These are phyloP conservation scores for Thripadectes ignobilis DNA, from an alignment of 2,797 vertebrate species.

Conservation along the genomic window DNA sequence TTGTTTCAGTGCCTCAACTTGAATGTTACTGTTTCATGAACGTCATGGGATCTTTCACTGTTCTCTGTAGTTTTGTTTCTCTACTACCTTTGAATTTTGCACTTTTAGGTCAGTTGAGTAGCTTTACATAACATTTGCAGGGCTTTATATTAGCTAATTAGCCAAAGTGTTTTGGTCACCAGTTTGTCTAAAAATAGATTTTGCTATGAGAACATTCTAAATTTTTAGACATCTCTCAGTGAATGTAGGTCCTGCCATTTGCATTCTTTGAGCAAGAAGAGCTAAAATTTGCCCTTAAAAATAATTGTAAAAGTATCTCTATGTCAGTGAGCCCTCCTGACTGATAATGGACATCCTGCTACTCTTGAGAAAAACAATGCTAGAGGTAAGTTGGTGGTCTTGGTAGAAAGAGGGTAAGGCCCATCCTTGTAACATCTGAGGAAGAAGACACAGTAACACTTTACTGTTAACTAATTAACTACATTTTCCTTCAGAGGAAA, in stretches of 20 bases:
- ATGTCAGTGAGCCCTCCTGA: neutral
- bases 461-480: neutral
- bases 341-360: neutral
- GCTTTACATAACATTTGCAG: neutral
- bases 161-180: neutral
- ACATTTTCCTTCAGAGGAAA: neutral
- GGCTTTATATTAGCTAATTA: neutral
- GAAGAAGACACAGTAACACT: neutral
- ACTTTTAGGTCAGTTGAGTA: neutral
- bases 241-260: neutral
- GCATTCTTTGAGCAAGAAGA: neutral
- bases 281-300: neutral
- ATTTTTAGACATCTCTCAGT: neutral
- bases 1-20: neutral
- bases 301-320: neutral
- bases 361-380: neutral
- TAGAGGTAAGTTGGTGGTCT: neutral
- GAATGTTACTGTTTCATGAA: neutral
- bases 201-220: neutral
- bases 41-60: accelerated
- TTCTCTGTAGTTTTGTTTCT: neutral
- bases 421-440: neutral
- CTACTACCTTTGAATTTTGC: neutral
- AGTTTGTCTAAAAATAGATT: neutral
- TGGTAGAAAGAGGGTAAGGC: neutral